Evolutionary conservation across 2,113 vertebrate genomes (phyloP), one percentile per base, ranked within the genome.

Genomic region (Pangasianodon gigas): DNA sequence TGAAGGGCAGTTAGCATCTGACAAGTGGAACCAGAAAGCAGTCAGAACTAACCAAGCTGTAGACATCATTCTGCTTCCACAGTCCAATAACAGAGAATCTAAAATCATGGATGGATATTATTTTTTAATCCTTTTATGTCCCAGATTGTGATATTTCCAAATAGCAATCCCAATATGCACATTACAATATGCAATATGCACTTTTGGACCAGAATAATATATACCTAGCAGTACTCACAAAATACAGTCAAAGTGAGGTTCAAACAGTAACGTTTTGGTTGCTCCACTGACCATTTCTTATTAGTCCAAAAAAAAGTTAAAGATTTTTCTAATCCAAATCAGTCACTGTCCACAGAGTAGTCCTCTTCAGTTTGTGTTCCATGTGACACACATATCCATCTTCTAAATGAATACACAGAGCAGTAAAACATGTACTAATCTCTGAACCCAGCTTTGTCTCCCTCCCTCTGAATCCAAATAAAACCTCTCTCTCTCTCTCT

Each of bases 1-100:
- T 0, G 90, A 2, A 8, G 98, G 98, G 87, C 98, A 99, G 83
- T 84, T 56, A 16, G 6, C 87, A 4, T 71, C 90, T 8, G 92
- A 81, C n/a, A 89, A 71, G 71, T 51, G 91, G 91, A 90, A 80
- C 29, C 24, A 41, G 77, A 88, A 94, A 77, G 0, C 91, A 48
- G 86, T 92, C 84, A 86, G 52, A 93, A 85, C 75, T 71, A 88
- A 82, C 77, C 84, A 52, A 56, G 26, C 82, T 86, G 88, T 69
- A 44, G 52, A 89, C 89, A 92, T 94, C 95, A 96, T 96, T 81
- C 52, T 95, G 56, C 60, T 90, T 77, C 58, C 48, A 26, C 48
- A 48, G 41, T 65, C 48, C 85, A 58, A 46, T 62, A 75, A 52
- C 3, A 82, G 14, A 83, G 54, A 46, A 29, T 46, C 21, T 60